Conservation (phyloP, 2,888 invertebrate genomes). For the Phrixothrix hirtus region DNA sequence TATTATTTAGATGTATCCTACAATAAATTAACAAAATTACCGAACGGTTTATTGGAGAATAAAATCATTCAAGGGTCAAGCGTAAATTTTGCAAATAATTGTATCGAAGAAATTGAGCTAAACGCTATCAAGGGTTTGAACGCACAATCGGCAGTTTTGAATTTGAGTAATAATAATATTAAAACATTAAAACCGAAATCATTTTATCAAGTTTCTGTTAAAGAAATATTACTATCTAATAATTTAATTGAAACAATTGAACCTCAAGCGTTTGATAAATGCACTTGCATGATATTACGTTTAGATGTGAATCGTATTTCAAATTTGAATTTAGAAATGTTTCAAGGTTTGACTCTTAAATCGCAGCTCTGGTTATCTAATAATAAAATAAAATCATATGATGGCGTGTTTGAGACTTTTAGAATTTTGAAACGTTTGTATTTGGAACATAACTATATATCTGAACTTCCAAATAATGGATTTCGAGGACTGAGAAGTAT, state of each 20-base stretch:
- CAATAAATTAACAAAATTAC: background rate
- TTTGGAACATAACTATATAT: background rate
- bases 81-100: conserved; percentile 1
- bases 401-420: background rate
- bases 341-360: background rate
- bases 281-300: background rate
- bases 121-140: background rate
- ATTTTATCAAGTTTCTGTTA: background rate
- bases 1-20: background rate
- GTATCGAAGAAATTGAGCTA: background rate
- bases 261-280: background rate
- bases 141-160: background rate
- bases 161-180: background rate
- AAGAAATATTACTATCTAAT: background rate
- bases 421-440: background rate
- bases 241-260: background rate
- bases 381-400: background rate
- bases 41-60: background rate
- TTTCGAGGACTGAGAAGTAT: background rate
- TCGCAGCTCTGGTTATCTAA: background rate
- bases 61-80: background rate
- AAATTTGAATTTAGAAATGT: background rate
- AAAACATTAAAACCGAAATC: background rate
- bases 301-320: background rate
- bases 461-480: background rate